These are phyloP conservation scores for Rana temporaria DNA, from an alignment of 2,113 vertebrate genomes.

Conservation along the genomic window DNA sequence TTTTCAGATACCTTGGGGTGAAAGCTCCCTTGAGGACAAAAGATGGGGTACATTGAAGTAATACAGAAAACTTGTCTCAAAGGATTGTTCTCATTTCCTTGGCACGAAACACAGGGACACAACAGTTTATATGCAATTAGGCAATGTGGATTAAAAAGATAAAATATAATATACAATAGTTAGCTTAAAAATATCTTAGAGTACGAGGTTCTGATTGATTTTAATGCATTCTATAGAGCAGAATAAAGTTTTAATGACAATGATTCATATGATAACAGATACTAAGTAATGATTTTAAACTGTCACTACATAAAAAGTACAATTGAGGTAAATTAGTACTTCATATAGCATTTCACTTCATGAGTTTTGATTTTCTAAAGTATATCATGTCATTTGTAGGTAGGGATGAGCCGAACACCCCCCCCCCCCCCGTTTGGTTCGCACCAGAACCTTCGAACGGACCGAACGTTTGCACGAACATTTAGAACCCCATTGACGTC, in stretches of 20 bases:
- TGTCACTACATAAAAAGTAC: slow-evolving; percentile 27
- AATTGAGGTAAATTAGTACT: slow-evolving; percentile 3
- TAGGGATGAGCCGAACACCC: no score
- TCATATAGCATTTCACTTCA: slow-evolving; percentile 4
- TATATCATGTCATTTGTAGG: background rate
- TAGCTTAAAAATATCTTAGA: no score
- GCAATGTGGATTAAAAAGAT: no score
- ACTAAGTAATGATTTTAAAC: slow-evolving; percentile 18
- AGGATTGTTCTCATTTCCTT: background rate
- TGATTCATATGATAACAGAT: slow-evolving; percentile 32
- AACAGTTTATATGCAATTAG: background rate
- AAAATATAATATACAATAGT: no score
- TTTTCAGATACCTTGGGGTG: no score
- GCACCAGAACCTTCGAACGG: no score
- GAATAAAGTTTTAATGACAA: background rate
- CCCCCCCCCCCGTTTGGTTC: no score
- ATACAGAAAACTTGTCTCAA: background rate
- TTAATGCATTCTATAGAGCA: slow-evolving; percentile 12
- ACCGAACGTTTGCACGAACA: no score
- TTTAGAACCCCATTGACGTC: no score
- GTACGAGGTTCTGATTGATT: slow-evolving; percentile 21
- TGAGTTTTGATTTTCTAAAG: background rate
- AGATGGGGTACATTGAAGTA: background rate
- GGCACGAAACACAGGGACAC: background rate
- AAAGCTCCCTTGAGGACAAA: no score